Evolutionary conservation across 2,113 vertebrate genomes (phyloP), one percentile per base, ranked within the genome.

Genomic region (Procavia capensis): DNA sequence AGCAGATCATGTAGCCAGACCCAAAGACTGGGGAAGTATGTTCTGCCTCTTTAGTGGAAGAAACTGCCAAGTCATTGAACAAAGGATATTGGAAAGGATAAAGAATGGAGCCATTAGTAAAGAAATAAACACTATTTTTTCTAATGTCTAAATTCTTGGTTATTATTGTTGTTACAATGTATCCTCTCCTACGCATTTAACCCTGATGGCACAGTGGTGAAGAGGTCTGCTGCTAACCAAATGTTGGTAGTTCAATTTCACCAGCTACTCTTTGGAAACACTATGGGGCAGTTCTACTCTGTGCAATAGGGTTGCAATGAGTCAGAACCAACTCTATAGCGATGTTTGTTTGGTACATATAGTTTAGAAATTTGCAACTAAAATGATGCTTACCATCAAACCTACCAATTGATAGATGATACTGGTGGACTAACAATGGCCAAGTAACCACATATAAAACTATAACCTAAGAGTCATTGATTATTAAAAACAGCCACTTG

Each of bases 391-490:
- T 31, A 64, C 50, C 50, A 54, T 31, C 27, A 64, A 64, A 31
- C 3, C 9, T 79, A n/a, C 6, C 36, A 80, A 70, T 27, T 75
- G 4, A 82, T 76, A 68, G 0, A 81, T 93, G 16, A n/a, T 50
- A 89, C 47, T 61, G 36, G 20, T 61, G 94, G 39, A 76, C 75
- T 39, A 93, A 68, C 6, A 95, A 85, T 78, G 70, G 93, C 7
- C n/a, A 36, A n/a, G 19, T 59, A 4, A 34, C 36, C 11, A 72
- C 47, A 75, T 45, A 66, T 84, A 88, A 16, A 70, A 45, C 7
- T 19, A 61, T 45, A 66, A 43, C 19, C 68, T 13, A 54, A 54
- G 50, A 13, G 50, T 54, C 8, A 54, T 54, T 54, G 50, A 54
- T 54, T 54, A 54, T 16, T 59, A 36, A 75, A 74, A 85, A 24